Conservation (phyloP, 2,113 vertebrate species). For the Electrona antarctica region DNA sequence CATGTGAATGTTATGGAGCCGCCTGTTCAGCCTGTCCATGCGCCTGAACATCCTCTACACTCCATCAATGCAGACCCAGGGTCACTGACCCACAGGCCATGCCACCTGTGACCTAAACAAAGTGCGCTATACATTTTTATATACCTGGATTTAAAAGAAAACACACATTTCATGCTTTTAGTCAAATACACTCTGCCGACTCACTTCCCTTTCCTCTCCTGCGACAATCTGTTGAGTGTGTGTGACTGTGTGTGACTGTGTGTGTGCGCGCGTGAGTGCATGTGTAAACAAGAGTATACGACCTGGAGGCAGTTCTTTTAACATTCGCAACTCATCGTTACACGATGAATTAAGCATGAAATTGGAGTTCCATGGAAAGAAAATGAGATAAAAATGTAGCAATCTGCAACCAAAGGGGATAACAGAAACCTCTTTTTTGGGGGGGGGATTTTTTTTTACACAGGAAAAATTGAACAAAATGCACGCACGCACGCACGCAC, state of each 20-base stretch:
- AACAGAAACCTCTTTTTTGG: slow-evolving; percentile 43
- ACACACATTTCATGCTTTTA: slow-evolving; percentile 53
- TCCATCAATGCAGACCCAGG: slow-evolving; percentile 64
- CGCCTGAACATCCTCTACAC: slow-evolving; percentile 70
- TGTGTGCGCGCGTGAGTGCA: slow-evolving; percentile 2
- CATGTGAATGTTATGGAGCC: slow-evolving; percentile 80
- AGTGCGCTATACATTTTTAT: slow-evolving; percentile 51
- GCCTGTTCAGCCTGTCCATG: slow-evolving; percentile 70
- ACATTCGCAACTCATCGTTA: slow-evolving; percentile 65
- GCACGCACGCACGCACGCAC: slow-evolving; percentile 14
- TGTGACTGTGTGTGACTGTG: slow-evolving; percentile 1
- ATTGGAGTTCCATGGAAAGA: slow-evolving; percentile 67
- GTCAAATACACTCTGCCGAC: slow-evolving; percentile 51
- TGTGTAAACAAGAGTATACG: not conserved
- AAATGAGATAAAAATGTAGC: slow-evolving; percentile 75
- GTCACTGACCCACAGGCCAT: slow-evolving; percentile 17
- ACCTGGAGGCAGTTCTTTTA: slow-evolving; percentile 25
- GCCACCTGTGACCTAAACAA: slow-evolving; percentile 6
- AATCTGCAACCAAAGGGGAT: slow-evolving; percentile 68
- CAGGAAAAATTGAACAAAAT: slow-evolving; percentile 63
- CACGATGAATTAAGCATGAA: slow-evolving; percentile 48
- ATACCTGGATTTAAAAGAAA: slow-evolving; percentile 25
- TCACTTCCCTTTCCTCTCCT: slow-evolving; percentile 47
- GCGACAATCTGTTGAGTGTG: slow-evolving; percentile 44
- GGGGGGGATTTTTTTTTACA: slow-evolving; percentile 19